phyloP scores from a whole-genome alignment of 2,797 vertebrate genomes.

The Sebastes ruberrimus region DNA sequence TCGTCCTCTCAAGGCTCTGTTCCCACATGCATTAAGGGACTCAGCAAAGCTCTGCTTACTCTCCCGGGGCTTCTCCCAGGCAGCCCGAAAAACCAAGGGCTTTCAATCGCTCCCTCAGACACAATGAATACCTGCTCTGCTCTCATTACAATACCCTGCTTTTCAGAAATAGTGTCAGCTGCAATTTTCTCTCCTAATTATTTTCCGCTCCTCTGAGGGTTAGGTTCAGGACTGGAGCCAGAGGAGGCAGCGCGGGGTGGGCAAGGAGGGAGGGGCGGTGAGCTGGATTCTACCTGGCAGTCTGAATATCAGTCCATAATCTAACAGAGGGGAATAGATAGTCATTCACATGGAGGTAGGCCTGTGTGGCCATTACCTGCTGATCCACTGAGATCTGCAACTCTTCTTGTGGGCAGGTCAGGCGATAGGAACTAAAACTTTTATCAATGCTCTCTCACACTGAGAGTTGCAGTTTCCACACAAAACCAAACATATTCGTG shows the following conservation, averaged over 20 bases:
- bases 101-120: constrained; percentile 79
- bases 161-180: constrained; percentile 88
- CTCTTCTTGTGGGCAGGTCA: not conserved
- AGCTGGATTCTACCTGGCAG: constrained; percentile 65
- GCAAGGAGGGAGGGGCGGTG: constrained; percentile 32
- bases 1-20: constrained; percentile 72
- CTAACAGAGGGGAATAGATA: constrained; percentile 41
- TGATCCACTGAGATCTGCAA: constrained; percentile 1
- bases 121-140: constrained; percentile 85
- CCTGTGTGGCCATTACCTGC: not conserved
- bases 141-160: constrained; percentile 87
- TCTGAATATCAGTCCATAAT: constrained; percentile 58
- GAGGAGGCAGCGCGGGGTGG: constrained; percentile 68
- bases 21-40: constrained; percentile 79
- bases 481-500: constrained; percentile 32
- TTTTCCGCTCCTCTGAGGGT: constrained; percentile 83
- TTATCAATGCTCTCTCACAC: constrained; percentile 20
- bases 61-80: constrained; percentile 72
- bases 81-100: constrained; percentile 71
- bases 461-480: constrained; percentile 24
- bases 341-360: constrained; percentile 15
- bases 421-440: constrained; percentile 19
- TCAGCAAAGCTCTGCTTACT: constrained; percentile 78
- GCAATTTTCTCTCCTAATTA: constrained; percentile 89
- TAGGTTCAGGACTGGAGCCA: constrained; percentile 84